phyloP scores from a whole-genome alignment of 2,113 vertebrate species.

The Megaceryle maxima region DNA sequence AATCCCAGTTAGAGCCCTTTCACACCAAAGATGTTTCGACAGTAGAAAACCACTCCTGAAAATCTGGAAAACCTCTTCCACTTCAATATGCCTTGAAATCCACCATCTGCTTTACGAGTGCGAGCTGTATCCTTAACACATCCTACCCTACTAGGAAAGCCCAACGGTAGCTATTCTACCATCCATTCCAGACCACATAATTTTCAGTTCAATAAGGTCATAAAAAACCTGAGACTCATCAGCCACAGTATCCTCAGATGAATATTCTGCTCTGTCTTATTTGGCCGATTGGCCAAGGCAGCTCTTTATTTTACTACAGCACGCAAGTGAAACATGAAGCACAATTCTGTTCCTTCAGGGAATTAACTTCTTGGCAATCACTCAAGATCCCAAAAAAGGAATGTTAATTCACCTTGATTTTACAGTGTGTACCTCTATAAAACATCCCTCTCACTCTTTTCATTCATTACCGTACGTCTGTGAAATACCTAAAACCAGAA shows the following conservation, averaged over 20 bases:
- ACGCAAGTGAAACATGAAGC: conserved; percentile 30
- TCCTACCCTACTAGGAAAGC: not conserved
- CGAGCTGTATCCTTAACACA: no score
- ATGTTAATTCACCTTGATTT: conserved; percentile 37
- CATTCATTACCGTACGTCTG: conserved; percentile 32
- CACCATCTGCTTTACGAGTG: conserved; percentile 11
- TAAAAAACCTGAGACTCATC: not conserved
- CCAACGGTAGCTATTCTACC: conserved; percentile 3
- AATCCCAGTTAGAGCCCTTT: not conserved
- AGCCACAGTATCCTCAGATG: conserved; percentile 18
- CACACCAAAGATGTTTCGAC: not conserved
- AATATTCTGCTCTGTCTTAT: conserved; percentile 27
- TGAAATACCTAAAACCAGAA: conserved; percentile 35
- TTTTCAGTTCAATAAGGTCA: conserved; percentile 36
- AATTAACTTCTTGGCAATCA: not conserved
- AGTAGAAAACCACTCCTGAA: not conserved
- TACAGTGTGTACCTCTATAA: not conserved
- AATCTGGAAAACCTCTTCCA: not conserved
- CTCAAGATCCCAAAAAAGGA: not conserved
- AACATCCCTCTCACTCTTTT: conserved; percentile 19
- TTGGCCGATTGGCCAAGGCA: conserved; percentile 37
- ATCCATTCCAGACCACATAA: conserved; percentile 5
- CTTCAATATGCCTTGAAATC: not conserved
- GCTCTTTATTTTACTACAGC: not conserved
- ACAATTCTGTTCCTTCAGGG: conserved; percentile 24